phyloP scores from a whole-genome alignment of 2,113 vertebrate species.

The Monarcha castaneiventris region DNA sequence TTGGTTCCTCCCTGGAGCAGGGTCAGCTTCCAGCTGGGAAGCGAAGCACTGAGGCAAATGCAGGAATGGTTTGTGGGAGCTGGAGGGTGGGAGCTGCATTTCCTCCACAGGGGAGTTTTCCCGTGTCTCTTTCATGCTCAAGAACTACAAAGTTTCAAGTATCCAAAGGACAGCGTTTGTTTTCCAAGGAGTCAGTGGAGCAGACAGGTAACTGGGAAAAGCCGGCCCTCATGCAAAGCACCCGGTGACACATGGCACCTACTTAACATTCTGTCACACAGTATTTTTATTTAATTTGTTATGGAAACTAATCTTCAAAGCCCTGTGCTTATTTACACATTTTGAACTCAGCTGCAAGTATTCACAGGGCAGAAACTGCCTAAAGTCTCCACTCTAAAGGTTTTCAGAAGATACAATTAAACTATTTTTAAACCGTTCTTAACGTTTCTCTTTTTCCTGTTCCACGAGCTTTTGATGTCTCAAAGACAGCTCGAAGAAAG shows the following conservation, averaged over 20 bases:
- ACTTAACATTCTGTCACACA: not conserved
- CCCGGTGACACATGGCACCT: not conserved
- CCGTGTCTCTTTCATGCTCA: not conserved
- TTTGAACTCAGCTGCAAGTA: slow-evolving; percentile 1
- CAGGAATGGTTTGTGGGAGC: not conserved
- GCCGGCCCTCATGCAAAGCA: not conserved
- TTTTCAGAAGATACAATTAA: not conserved
- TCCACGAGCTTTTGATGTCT: not conserved
- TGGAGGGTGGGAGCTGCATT: not conserved
- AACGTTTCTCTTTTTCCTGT: slow-evolving; percentile 24
- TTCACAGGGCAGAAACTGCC: slow-evolving; percentile 7
- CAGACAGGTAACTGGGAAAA: not conserved
- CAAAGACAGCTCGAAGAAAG: not conserved
- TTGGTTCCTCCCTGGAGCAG: fast-evolving
- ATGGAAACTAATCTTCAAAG: slow-evolving; percentile 46
- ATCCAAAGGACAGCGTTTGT: not conserved
- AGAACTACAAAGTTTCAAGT: not conserved
- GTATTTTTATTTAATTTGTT: not conserved
- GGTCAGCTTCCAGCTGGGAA: not conserved
- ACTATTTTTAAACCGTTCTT: slow-evolving; percentile 20
- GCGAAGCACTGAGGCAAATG: fast-evolving
- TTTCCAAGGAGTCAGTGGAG: not conserved
- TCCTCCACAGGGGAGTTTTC: not conserved
- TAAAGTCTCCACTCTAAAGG: not conserved
- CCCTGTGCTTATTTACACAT: not conserved